Conservation (phyloP, 2,888 invertebrate genomes). For the Sinelater perroti region DNA sequence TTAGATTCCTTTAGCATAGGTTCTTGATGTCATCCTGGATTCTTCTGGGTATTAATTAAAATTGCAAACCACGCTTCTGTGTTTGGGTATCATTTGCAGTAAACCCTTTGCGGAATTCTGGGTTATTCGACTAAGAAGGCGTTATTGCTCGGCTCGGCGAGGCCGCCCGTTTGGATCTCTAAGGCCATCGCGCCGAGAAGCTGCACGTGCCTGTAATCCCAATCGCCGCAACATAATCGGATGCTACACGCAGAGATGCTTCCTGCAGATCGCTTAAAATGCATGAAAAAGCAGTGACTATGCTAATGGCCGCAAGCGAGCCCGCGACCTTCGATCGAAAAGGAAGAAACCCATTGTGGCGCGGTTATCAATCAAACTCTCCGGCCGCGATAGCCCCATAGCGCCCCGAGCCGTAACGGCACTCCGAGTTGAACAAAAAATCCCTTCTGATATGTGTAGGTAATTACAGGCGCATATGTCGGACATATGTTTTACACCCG, state of each 20-base stretch:
- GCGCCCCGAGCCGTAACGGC: neutral
- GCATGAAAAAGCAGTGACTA: neutral
- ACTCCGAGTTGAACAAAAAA: constrained; percentile 4
- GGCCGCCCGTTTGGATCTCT: constrained; percentile 27
- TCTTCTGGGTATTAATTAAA: too few species aligned
- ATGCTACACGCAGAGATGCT: constrained; percentile 24
- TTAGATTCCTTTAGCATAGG: too few species aligned
- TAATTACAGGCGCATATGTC: constrained; percentile 14
- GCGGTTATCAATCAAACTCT: neutral
- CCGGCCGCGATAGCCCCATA: neutral
- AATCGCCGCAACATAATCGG: constrained; percentile 34
- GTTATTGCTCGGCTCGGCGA: too few species aligned
- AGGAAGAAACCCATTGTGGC: neutral
- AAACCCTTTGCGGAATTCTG: too few species aligned
- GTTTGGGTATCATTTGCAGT: too few species aligned
- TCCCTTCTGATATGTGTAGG: constrained; percentile 5
- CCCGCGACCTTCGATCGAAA: too few species aligned
- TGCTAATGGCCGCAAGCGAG: constrained; percentile 3
- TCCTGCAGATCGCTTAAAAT: constrained; percentile 18
- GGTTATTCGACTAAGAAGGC: too few species aligned
- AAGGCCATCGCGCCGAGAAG: constrained; percentile 21
- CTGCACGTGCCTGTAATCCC: constrained; percentile 44
- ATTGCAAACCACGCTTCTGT: too few species aligned
- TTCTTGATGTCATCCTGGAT: too few species aligned
- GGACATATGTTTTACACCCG: constrained; percentile 15